Evolutionary conservation across 1,140 invertebrate species (phyloP), one percentile per base, ranked within the genome.

Genomic region (Drosophila littoralis): DNA sequence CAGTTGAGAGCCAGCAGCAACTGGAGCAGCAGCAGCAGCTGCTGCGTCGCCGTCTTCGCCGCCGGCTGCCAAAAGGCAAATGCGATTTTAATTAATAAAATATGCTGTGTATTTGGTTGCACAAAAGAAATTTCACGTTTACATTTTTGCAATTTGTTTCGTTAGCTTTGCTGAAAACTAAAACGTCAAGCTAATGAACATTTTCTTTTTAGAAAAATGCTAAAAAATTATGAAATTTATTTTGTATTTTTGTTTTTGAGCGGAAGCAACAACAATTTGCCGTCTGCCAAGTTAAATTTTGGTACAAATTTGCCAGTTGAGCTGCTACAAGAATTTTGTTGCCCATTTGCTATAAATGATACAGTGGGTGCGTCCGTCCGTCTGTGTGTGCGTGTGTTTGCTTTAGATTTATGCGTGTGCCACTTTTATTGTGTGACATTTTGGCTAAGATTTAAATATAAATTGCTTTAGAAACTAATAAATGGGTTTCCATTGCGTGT

Each of bases 61-160:
- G 50, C 51, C 55, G 61, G 51, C 59, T 67, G 81, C 73, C 79
- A 83, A 75, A 70, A 71, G 68, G 68, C 68, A 75, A 89, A 89
- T 83, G 79, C 79, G 84, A 89, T 88, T 88, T 88, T 88, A 88
- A 88, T 88, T 88, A 88, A 88, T 89, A 80, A 88, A 88, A 89
- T 89, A 84, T 88, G 83, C 81, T 73, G 33, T 60, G 83, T 83
- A 75, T 82, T 75, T 70, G 73, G 69, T 88, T 89, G 83, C 83
- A 89, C 83, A 88, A 88, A 88, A 86, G 73, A 64, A 77, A 82
- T 81, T 76, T 82, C 77, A 77, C 58, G 63, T 84, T 85, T 43
- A 55, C 60, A 59, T 71, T 70, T 71, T 58, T 57, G 64, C 71
- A 69, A 74, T 68, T 74, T 68, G 55, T 55, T 75, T 64, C 65